Evolutionary conservation across 2,113 vertebrate genomes (phyloP).

Genomic region (Micronisus gabar): DNA sequence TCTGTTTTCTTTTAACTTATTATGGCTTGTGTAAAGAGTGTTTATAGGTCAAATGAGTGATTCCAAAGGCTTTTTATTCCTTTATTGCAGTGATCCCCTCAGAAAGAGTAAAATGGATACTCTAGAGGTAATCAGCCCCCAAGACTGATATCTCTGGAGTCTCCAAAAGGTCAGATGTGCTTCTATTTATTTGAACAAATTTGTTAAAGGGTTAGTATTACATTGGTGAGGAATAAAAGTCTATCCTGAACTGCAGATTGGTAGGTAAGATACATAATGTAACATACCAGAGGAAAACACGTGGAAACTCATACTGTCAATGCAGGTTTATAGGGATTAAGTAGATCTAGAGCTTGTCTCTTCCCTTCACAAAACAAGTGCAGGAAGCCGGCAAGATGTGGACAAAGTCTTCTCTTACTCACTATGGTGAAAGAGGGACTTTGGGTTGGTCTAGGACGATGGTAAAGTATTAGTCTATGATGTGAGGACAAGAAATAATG

Average conservation of each 20-base stretch:
- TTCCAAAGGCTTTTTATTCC: not conserved
- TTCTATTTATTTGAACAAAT: not conserved
- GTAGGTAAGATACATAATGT: not conserved
- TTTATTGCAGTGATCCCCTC: not conserved
- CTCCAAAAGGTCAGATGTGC: not conserved
- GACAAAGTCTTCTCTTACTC: not conserved
- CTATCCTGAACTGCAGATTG: not conserved
- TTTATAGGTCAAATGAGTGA: not conserved
- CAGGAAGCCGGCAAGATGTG: not conserved
- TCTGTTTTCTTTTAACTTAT: not conserved
- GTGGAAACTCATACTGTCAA: not conserved
- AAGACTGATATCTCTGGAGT: not conserved
- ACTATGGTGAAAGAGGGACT: not conserved
- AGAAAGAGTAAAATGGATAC: not conserved
- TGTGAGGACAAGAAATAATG: not conserved
- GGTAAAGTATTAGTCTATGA: not conserved
- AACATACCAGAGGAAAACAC: not conserved
- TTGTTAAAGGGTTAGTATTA: not conserved
- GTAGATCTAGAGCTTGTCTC: not conserved
- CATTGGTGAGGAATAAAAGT: not conserved
- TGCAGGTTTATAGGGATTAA: not conserved
- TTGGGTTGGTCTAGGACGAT: not conserved
- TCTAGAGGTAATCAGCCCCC: not conserved
- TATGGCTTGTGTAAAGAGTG: not conserved
- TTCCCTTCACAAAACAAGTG: not conserved